phyloP scores from a whole-genome alignment of 2,113 vertebrate species.

The Perccottus glenii region DNA sequence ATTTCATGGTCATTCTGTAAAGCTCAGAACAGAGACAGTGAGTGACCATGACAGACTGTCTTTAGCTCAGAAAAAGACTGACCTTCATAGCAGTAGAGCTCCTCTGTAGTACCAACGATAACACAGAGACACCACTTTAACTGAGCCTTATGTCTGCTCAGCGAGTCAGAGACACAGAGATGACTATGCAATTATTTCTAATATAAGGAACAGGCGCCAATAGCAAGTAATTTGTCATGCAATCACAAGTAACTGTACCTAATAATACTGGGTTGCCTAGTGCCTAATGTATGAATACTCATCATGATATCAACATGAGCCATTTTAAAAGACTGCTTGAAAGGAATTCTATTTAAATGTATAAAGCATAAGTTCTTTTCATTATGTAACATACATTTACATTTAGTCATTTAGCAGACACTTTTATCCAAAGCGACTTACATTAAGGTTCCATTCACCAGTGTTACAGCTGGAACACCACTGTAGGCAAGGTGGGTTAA shows the following conservation, averaged over 20 bases:
- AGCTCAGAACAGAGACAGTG: background rate
- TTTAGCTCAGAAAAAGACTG: background rate
- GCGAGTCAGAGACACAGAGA: background rate
- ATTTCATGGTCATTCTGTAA: background rate
- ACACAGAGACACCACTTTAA: conserved; percentile 16
- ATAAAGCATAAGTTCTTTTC: no score
- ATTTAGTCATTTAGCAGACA: no score
- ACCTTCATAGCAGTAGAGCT: conserved; percentile 1
- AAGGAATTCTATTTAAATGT: no score
- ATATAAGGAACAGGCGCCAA: conserved; percentile 28
- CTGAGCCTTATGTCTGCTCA: conserved; percentile 25
- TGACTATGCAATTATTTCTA: conserved; percentile 40
- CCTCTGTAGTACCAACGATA: background rate
- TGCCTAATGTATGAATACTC: no score
- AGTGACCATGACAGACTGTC: background rate
- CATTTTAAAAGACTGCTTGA: no score
- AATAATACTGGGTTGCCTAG: no score
- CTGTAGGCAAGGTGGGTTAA: no score
- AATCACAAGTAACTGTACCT: conserved; percentile 9
- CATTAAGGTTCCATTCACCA: no score
- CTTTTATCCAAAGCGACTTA: no score
- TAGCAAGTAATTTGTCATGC: conserved; percentile 39
- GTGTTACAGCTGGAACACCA: no score
- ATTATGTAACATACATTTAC: no score
- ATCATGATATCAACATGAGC: no score